These are phyloP conservation scores for Thysanoteuthis rhombus DNA, from an alignment of 2,888 invertebrate genomes.

Conservation along the genomic window DNA sequence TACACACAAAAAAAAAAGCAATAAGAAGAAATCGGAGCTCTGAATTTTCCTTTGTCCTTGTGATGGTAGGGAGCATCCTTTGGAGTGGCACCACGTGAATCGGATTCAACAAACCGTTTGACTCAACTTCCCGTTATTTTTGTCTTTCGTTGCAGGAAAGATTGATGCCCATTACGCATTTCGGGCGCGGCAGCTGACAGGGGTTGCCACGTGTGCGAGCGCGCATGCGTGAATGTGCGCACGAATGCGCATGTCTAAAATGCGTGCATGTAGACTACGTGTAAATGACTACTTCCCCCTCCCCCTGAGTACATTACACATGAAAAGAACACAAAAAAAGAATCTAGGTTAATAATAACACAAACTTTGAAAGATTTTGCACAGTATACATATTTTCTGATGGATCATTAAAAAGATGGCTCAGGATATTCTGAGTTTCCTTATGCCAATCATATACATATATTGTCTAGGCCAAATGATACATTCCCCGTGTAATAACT, in stretches of 20 bases:
- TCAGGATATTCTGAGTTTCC: no score
- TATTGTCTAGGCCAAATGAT: no score
- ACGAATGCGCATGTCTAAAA: not conserved
- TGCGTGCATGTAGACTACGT: not conserved
- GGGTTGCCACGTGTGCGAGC: not conserved
- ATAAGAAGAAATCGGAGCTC: no score
- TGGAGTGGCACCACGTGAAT: not conserved
- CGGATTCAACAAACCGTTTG: not conserved
- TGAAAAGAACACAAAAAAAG: no score
- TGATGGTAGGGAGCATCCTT: not conserved
- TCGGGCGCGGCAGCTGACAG: not conserved
- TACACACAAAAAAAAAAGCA: no score
- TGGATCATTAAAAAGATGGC: no score
- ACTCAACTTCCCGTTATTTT: not conserved
- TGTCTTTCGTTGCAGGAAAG: not conserved
- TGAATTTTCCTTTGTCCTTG: not conserved
- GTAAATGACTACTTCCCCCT: not conserved
- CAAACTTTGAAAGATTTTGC: no score
- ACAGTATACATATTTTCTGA: no score
- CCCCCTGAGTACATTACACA: no score
- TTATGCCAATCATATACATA: no score
- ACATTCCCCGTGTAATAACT: no score
- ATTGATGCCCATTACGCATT: not conserved
- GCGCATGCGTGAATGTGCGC: constrained; percentile 12
- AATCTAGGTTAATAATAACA: no score